Base-by-base conservation (phyloP, 2,888 invertebrate species). In the Smittia aterrima region DNA sequence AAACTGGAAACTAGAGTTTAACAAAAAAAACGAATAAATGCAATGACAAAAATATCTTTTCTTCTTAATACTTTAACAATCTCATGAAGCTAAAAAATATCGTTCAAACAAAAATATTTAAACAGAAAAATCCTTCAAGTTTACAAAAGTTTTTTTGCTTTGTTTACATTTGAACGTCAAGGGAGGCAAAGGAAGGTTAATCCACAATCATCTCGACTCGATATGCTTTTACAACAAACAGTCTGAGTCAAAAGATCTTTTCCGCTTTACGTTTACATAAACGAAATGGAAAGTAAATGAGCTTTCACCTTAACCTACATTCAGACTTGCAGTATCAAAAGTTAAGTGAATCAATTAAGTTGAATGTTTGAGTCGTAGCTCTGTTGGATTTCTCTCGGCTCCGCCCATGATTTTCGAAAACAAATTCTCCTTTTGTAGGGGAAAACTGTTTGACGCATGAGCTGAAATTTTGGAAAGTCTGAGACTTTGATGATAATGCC, bases 401-500 rank as follows among this genome's bases (percentile, higher is more conserved):
- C 58, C 58, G 58, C 58, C 58, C 58, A 58, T 18, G 22, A 18
- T 13, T 58, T 58, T 58, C 58, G 58, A 58, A 58, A 6, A 20
- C 58, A 18, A 58, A 22, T 47, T 47, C 11, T 47, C 47, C 47
- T 6, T 16, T 47, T 16, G 6, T 2, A 47, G 32, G 32, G 32
- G 32, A 32, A 32, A 32, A 32, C 32, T 32, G 32, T 9, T 11
- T n/a, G 47, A 47, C n/a, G 18, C 58, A 58, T n/a, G 58, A 58
- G n/a, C 47, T 22, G 58, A 58, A 22, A 11, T 11, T 4, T 3
- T 18, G 22, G 58, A 58, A 58, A 22, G n/a, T 58, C 22, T 22
- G 22, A 58, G 22, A 58, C 13, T 58, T 58, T 22, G 58, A 58
- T 2, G 58, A 58, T 58, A 58, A 58, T 22, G 58, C 58, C 58